Percentiles rank a stretch among this genome's conserved stretches.
Evolutionary conservation across 1,140 invertebrate species (phyloP).

Genomic region (Bombus superbus): DNA sequence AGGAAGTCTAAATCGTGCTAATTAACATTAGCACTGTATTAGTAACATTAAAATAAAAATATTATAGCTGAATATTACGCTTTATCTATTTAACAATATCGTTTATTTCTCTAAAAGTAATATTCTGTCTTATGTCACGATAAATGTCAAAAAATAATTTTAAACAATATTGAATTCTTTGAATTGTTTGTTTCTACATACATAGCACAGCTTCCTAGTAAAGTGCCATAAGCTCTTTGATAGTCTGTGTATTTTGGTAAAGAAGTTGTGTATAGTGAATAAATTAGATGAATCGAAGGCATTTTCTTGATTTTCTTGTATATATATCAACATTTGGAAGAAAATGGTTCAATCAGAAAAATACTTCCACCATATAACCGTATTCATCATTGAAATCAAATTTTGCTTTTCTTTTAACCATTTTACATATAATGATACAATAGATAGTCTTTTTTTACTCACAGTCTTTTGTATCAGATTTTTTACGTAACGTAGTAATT

Average conservation of each 20-base stretch:
- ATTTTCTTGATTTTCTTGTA: neutral
- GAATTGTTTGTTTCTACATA: neutral
- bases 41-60: neutral
- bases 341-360: neutral
- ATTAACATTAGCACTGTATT: no score
- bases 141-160: neutral
- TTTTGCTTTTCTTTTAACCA: neutral
- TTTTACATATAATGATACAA: no score
- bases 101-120: neutral
- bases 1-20: neutral
- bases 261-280: neutral
- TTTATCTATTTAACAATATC: neutral
- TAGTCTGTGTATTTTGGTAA: neutral
- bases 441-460: no score
- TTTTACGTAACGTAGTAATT: conserved; percentile 29
- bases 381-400: neutral
- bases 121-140: neutral
- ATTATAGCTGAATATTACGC: neutral
- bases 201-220: neutral
- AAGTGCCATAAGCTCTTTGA: neutral
- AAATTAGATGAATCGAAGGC: neutral
- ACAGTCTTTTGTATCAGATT: neutral
- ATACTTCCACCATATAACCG: neutral
- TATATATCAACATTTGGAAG: neutral
- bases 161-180: neutral